These are phyloP conservation scores for Metalampra italica DNA, from an alignment of 2,888 invertebrate genomes.

Conservation along the genomic window DNA sequence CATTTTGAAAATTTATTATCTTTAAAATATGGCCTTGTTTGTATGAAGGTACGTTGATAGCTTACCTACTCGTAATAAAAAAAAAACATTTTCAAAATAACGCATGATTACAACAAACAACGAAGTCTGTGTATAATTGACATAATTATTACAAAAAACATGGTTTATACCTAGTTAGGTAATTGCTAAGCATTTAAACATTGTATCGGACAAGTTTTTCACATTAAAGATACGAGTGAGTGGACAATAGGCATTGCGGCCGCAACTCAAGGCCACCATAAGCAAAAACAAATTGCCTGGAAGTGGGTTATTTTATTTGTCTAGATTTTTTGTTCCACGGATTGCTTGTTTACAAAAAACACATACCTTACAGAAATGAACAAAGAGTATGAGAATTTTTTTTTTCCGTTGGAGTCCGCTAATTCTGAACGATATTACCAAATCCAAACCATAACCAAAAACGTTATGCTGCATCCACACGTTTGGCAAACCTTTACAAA, in stretches of 20 bases:
- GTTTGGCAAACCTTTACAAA: no score
- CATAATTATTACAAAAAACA: constrained; percentile 14
- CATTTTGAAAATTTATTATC: no score
- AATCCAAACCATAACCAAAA: no score
- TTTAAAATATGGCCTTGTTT: no score
- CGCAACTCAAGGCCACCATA: neutral
- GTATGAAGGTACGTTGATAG: no score
- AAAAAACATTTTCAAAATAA: constrained; percentile 7
- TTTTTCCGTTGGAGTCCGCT: no score
- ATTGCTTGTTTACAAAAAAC: neutral
- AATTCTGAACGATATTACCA: no score
- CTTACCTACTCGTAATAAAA: no score
- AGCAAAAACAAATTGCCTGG: neutral
- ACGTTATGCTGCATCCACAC: no score
- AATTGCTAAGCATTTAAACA: constrained; percentile 9
- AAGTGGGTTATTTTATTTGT: neutral
- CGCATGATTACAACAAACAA: constrained; percentile 12
- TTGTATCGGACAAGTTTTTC: neutral
- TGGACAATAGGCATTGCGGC: neutral
- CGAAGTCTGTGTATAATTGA: neutral
- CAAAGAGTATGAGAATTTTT: no score
- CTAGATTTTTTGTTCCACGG: neutral
- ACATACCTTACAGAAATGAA: no score
- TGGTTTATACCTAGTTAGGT: no score
- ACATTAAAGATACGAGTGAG: constrained; percentile 12